A percentile compares a stretch with the other conserved stretches of the same genome.
Conservation (phyloP, 2,888 invertebrate species). For the Thysanoteuthis rhombus region DNA sequence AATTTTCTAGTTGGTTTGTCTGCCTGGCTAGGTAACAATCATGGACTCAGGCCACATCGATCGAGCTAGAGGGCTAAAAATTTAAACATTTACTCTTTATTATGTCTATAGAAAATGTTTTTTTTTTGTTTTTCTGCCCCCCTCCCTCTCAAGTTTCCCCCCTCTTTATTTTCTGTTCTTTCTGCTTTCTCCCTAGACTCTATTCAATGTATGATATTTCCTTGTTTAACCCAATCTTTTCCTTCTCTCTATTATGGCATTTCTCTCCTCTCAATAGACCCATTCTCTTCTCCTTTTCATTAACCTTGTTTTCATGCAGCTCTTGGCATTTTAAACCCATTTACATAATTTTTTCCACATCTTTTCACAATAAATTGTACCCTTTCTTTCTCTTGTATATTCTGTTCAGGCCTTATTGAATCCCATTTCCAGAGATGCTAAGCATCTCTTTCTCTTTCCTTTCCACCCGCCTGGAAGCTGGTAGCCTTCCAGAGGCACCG, state of each 20-base stretch:
- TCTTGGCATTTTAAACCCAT: background rate
- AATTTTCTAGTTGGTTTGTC: no score
- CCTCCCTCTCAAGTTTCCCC: no score
- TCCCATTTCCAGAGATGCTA: background rate
- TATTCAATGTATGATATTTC: background rate
- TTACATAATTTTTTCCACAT: background rate
- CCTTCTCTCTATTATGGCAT: no score
- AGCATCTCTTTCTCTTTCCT: background rate
- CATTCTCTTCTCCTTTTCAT: background rate
- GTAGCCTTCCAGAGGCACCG: background rate
- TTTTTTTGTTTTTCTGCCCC: background rate
- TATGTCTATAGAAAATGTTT: no score
- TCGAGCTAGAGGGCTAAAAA: no score
- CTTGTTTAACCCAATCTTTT: background rate
- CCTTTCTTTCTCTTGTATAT: background rate
- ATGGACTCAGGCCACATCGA: no score
- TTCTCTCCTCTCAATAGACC: background rate
- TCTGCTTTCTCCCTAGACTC: background rate
- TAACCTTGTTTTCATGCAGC: background rate
- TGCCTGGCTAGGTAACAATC: no score
- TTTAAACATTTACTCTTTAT: no score
- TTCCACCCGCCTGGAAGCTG: background rate
- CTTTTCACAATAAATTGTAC: background rate
- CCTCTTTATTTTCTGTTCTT: no score
- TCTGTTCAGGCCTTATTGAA: background rate